Percentiles rank a stretch among this genome's conserved stretches.
phyloP scores from a whole-genome alignment of 2,113 vertebrate genomes.

The Neotoma lepida region DNA sequence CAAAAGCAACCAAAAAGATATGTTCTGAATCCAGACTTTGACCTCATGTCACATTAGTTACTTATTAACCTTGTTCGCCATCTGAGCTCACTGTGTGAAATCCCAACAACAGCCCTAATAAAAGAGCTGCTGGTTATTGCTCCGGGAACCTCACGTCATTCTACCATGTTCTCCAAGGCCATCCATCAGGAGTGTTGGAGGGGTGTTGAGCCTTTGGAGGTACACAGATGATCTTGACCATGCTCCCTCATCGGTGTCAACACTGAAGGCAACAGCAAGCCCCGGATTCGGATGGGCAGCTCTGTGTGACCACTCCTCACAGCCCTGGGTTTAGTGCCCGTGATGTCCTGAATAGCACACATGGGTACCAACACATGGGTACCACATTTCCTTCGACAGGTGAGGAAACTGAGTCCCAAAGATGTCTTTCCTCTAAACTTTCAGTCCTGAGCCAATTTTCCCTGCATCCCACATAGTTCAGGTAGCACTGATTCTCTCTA shows the following conservation, averaged over 20 bases:
- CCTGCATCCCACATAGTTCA: neutral
- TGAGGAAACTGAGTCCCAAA: neutral
- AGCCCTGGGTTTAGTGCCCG: too few species aligned
- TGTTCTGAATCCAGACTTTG: neutral
- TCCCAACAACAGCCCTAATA: neutral
- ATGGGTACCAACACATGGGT: neutral
- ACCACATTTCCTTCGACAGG: neutral
- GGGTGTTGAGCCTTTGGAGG: too few species aligned
- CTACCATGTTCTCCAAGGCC: neutral
- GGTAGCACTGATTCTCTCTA: neutral
- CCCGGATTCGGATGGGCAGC: too few species aligned
- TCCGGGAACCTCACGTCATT: neutral
- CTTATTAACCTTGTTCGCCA: neutral
- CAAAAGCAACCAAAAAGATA: neutral
- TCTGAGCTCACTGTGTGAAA: neutral
- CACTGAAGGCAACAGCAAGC: neutral
- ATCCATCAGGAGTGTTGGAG: too few species aligned
- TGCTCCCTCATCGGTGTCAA: fast-evolving
- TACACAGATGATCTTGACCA: too few species aligned
- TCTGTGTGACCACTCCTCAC: neutral
- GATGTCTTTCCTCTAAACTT: neutral
- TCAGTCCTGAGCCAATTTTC: too few species aligned
- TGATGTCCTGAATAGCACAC: neutral
- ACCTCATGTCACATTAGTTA: neutral
- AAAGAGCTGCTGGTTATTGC: neutral